Percentiles rank a stretch among this genome's conserved stretches.
Conservation (phyloP, 1,140 invertebrate species). For the Hyposmocoma kahamanoa region DNA sequence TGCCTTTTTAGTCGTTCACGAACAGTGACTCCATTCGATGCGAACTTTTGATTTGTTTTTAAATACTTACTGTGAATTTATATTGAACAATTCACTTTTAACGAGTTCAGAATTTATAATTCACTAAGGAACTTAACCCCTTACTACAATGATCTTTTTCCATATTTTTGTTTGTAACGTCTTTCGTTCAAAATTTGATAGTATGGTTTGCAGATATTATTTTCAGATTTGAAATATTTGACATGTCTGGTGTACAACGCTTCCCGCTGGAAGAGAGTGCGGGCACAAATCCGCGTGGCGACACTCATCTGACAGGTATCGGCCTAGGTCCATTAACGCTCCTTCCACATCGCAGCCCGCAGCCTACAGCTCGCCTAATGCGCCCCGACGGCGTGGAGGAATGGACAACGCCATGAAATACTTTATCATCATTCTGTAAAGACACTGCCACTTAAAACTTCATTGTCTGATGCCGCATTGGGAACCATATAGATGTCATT, state of each 20-base stretch:
- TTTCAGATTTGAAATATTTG: too few species aligned
- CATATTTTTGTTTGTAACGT: too few species aligned
- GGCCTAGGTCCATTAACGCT: slow-evolving; percentile 46
- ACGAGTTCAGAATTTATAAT: too few species aligned
- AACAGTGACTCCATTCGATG: slow-evolving; percentile 32
- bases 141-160: too few species aligned
- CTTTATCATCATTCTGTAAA: neutral
- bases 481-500: too few species aligned
- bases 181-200: too few species aligned
- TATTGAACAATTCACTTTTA: neutral
- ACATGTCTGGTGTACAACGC: neutral
- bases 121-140: too few species aligned
- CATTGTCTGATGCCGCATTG: too few species aligned
- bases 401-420: neutral
- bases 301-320: slow-evolving; percentile 59
- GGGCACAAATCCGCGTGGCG: slow-evolving; percentile 15
- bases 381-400: neutral
- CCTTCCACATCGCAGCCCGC: slow-evolving; percentile 17
- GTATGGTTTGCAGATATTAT: too few species aligned
- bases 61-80: slow-evolving; percentile 11
- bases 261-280: slow-evolving; percentile 26
- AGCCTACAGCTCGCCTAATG: neutral
- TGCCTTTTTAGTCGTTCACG: slow-evolving; percentile 43
- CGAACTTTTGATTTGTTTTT: slow-evolving; percentile 38
- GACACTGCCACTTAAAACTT: too few species aligned